phyloP scores from a whole-genome alignment of 2,888 invertebrate genomes.

The Drosophila affinis region DNA sequence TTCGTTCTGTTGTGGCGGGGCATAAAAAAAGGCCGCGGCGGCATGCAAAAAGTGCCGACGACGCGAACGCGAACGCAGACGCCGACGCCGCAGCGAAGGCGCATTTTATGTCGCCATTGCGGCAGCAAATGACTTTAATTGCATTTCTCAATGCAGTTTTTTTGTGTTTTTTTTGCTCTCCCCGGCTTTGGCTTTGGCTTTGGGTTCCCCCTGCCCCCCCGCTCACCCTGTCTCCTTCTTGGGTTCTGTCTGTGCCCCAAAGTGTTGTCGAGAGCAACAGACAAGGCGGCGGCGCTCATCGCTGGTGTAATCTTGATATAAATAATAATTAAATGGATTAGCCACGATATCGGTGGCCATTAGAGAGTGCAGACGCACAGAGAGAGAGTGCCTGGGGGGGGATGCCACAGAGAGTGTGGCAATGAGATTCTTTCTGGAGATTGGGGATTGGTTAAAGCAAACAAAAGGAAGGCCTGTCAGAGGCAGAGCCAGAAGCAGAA shows the following conservation, averaged over 20 bases:
- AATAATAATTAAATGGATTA: slow-evolving; percentile 80
- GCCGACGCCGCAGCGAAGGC: slow-evolving; percentile 57
- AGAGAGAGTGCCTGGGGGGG: slow-evolving; percentile 34
- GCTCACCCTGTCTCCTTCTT: background rate
- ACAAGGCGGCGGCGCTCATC: slow-evolving; percentile 66
- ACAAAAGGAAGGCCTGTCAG: slow-evolving; percentile 63
- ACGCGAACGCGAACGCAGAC: slow-evolving; percentile 52
- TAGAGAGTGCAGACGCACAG: slow-evolving; percentile 47
- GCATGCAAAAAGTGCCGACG: slow-evolving; percentile 79
- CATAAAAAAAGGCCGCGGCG: slow-evolving; percentile 76
- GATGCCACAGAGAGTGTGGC: slow-evolving; percentile 44
- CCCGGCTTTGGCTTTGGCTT: slow-evolving; percentile 18
- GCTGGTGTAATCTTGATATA: slow-evolving; percentile 67
- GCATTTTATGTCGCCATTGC: slow-evolving; percentile 80
- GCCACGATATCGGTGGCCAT: slow-evolving; percentile 63
- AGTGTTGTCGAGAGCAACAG: slow-evolving; percentile 51
- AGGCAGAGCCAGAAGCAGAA: slow-evolving; percentile 21
- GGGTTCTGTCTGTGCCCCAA: background rate
- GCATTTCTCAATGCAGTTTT: slow-evolving; percentile 80
- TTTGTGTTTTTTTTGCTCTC: slow-evolving; percentile 44
- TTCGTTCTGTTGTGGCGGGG: slow-evolving; percentile 63
- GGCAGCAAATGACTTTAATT: slow-evolving; percentile 82
- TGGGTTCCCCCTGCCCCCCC: background rate
- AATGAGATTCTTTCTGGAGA: slow-evolving; percentile 52
- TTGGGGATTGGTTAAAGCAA: slow-evolving; percentile 52